Percentiles rank a stretch among this genome's conserved stretches.
Conservation (phyloP, 1,140 invertebrate genomes). For the Microplitis mediator region DNA sequence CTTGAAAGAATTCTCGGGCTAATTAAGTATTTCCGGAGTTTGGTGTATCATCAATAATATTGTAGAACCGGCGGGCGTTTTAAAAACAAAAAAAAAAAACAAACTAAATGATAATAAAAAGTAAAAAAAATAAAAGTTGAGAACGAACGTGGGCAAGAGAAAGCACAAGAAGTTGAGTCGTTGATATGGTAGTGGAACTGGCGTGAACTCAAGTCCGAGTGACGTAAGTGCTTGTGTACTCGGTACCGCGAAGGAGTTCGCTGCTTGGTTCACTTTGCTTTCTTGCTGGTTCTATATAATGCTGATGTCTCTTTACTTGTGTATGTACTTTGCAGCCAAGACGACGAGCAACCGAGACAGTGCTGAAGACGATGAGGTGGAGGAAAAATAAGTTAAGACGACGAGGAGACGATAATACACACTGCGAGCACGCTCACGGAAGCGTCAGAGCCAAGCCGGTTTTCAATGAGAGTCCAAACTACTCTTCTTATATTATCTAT, state of each 20-base stretch:
- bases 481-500: no score
- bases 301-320: no score
- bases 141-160: neutral
- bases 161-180: neutral
- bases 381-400: neutral
- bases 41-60: constrained; percentile 4
- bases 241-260: neutral
- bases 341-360: no score
- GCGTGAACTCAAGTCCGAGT: neutral
- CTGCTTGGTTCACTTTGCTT: neutral
- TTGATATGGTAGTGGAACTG: constrained; percentile 6
- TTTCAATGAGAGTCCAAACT: constrained; percentile 21
- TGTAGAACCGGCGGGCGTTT: neutral
- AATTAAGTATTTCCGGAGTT: constrained; percentile 14
- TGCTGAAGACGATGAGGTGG: neutral
- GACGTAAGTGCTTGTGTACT: constrained; percentile 8
- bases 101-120: neutral
- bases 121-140: neutral
- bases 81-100: neutral
- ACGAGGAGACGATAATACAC: neutral
- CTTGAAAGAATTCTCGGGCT: neutral
- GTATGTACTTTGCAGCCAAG: no score
- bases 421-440: constrained; percentile 14
- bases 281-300: no score
- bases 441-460: constrained; percentile 24